These are phyloP conservation scores for Hylia prasina DNA, from an alignment of 2,113 vertebrate genomes.

Conservation along the genomic window DNA sequence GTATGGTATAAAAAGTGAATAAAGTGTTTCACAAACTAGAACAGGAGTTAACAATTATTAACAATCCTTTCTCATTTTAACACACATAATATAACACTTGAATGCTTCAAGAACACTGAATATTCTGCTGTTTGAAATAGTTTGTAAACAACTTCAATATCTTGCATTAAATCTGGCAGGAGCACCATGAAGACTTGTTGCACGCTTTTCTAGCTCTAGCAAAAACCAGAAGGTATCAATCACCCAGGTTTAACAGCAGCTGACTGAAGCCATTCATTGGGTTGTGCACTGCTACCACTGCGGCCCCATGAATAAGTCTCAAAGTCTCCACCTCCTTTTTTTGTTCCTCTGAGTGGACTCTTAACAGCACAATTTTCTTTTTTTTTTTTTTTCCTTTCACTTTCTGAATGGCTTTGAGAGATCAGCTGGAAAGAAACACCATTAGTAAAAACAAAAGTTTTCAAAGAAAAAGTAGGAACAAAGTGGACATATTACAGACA, in stretches of 20 bases:
- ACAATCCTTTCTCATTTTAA: not conserved
- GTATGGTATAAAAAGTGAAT: not conserved
- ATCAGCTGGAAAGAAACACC: constrained; percentile 75
- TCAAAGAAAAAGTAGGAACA: constrained; percentile 62
- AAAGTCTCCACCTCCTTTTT: constrained; percentile 59
- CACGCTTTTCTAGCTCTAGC: not conserved
- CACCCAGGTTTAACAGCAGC: constrained; percentile 78
- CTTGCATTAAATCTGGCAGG: constrained; percentile 40
- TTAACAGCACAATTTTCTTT: constrained; percentile 67
- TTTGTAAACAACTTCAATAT: constrained; percentile 14
- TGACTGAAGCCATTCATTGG: constrained; percentile 84
- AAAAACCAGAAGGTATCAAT: constrained; percentile 81
- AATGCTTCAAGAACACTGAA: not conserved
- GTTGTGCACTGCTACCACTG: constrained; percentile 75
- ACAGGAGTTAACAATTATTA: not conserved
- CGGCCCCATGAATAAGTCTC: constrained; percentile 82
- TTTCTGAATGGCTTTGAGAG: constrained; percentile 75
- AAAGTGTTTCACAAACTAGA: not conserved
- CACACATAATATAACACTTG: not conserved
- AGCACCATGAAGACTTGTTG: constrained; percentile 40
- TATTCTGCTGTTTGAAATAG: not conserved
- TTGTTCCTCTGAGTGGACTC: constrained; percentile 86
- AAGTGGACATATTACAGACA: constrained; percentile 72
- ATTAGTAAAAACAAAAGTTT: constrained; percentile 76
- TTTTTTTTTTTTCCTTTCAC: constrained; percentile 32